These are phyloP conservation scores for Pristionchus maxplancki DNA, from an alignment of 2,888 invertebrate species.

Conservation along the genomic window DNA sequence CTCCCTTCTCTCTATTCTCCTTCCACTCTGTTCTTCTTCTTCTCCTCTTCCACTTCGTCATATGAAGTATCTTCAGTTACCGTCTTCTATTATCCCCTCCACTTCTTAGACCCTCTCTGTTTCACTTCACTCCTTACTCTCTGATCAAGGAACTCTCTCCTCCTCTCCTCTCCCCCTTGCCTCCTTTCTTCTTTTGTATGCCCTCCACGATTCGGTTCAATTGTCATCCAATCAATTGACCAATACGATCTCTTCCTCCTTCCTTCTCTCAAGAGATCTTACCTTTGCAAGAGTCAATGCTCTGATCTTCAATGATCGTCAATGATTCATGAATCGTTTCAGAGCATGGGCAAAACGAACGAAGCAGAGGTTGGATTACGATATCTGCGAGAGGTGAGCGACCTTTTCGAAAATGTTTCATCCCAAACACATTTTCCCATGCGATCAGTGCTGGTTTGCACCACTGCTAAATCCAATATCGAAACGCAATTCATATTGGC, in stretches of 20 bases:
- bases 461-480: conserved; percentile 6
- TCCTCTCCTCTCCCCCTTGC: not conserved
- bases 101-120: conserved; percentile 34
- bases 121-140: conserved; percentile 35
- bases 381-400: conserved; percentile 50
- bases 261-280: not conserved
- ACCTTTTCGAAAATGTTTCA: not conserved
- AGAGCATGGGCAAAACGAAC: conserved; percentile 39
- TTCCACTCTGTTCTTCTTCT: conserved; percentile 2
- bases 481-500: not conserved
- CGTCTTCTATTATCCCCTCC: conserved; percentile 45
- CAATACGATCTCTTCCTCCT: conserved; percentile 45
- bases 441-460: not conserved
- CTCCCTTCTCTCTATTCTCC: conserved; percentile 43
- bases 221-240: conserved; percentile 43
- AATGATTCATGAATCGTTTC: not conserved
- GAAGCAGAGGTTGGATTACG: conserved; percentile 48
- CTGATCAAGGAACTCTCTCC: conserved; percentile 26
- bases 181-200: conserved; percentile 30
- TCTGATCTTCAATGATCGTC: conserved; percentile 1
- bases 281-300: not conserved
- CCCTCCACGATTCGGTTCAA: conserved; percentile 32
- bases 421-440: not conserved
- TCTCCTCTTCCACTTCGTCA: conserved; percentile 44
- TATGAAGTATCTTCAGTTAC: conserved; percentile 48